Evolutionary conservation across 2,113 vertebrate species (phyloP).

Genomic region (Malaclemys terrapin): DNA sequence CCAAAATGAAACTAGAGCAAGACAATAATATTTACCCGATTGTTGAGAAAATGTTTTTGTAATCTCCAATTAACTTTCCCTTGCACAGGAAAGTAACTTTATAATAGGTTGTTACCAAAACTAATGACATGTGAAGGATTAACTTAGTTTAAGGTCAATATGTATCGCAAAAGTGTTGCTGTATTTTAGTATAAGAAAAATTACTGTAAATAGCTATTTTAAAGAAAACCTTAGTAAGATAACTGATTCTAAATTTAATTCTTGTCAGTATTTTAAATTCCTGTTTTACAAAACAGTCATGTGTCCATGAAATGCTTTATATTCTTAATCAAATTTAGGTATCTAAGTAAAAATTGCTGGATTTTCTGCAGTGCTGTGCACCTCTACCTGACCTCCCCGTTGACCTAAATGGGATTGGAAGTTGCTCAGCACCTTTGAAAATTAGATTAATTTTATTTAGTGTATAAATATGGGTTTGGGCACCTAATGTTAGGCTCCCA

Average conservation of each 20-base stretch:
- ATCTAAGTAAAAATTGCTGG: neutral
- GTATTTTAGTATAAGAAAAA: neutral
- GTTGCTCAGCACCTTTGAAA: neutral
- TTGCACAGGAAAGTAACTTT: neutral
- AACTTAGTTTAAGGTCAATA: accelerated
- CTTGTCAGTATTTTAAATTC: neutral
- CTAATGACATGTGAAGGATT: neutral
- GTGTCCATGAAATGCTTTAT: neutral
- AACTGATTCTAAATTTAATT: neutral
- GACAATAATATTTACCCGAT: neutral
- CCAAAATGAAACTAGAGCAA: neutral
- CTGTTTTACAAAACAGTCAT: neutral
- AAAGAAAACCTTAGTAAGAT: neutral
- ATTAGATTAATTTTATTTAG: neutral
- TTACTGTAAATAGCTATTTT: neutral
- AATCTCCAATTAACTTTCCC: neutral
- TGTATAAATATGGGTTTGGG: accelerated
- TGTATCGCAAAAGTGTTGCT: neutral
- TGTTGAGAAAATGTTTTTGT: neutral
- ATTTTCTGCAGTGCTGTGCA: neutral
- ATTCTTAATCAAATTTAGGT: neutral
- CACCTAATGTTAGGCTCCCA: neutral
- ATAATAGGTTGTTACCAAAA: accelerated
- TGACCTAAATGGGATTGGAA: neutral
- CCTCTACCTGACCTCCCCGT: neutral